Evolutionary conservation across 2,888 invertebrate genomes (phyloP).

Genomic region (Protodeltote pygarga): DNA sequence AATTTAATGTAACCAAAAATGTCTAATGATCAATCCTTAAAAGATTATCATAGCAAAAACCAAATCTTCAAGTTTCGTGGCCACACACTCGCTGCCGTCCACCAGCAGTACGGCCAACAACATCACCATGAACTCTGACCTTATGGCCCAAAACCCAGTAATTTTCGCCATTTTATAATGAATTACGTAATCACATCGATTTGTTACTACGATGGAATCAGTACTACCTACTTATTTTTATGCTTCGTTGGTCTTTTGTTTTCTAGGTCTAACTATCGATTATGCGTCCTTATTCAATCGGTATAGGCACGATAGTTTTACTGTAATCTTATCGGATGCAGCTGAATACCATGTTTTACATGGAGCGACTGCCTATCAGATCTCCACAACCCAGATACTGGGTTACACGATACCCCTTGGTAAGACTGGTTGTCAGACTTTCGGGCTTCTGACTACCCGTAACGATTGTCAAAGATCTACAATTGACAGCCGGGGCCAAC

Average conservation of each 20-base stretch:
- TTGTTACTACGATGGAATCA: conserved; percentile 12
- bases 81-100: conserved; percentile 42
- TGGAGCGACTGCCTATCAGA: no score
- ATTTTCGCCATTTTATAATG: conserved; percentile 39
- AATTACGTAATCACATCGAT: conserved; percentile 45
- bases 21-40: not conserved
- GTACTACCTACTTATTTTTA: conserved; percentile 13
- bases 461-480: no score
- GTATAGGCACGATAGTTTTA: no score
- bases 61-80: conserved; percentile 23
- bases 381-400: no score
- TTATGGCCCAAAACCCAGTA: conserved; percentile 42
- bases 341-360: no score
- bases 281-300: no score
- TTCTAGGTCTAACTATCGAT: not conserved
- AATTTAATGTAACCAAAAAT: no score
- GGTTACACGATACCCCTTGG: no score
- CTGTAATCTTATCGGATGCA: no score
- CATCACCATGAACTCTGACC: conserved; percentile 65
- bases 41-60: not conserved
- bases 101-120: conserved; percentile 47
- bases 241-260: conserved; percentile 7
- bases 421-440: no score
- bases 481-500: no score
- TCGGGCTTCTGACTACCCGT: no score